Evolutionary conservation across 2,113 vertebrate genomes (phyloP).

Genomic region (Lasiurus cinereus): DNA sequence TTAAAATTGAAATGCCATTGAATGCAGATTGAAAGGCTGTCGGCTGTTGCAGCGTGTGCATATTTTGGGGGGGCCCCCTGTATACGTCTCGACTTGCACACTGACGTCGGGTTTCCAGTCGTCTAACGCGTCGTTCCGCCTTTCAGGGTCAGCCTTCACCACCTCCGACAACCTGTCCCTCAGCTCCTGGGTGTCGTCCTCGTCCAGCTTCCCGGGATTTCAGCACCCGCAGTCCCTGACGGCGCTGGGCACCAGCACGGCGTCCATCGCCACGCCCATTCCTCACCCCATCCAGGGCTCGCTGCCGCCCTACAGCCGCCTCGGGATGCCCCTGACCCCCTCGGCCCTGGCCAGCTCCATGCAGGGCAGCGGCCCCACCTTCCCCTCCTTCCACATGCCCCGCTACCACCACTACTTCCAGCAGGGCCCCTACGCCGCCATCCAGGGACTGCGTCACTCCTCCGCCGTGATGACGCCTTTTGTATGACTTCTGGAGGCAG

Average conservation of each 20-base stretch:
- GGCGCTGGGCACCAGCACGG: conserved; percentile 91
- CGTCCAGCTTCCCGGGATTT: conserved; percentile 96
- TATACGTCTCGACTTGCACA: background rate
- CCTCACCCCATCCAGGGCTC: conserved; percentile 97
- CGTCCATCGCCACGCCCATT: conserved; percentile 92
- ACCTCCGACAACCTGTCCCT: conserved; percentile 97
- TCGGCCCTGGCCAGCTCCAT: conserved; percentile 94
- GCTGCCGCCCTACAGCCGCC: conserved; percentile 94
- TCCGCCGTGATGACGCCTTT: conserved; percentile 99
- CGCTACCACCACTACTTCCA: conserved; percentile 99
- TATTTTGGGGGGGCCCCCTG: too few relatives aligned
- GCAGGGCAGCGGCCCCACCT: conserved; percentile 96
- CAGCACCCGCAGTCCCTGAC: conserved; percentile 96
- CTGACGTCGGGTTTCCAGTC: background rate
- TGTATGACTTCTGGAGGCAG: conserved; percentile 90
- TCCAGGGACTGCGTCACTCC: conserved; percentile 98
- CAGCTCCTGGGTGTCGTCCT: conserved; percentile 97
- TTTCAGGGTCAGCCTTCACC: conserved; percentile 95
- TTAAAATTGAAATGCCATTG: too few relatives aligned
- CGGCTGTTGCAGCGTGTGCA: too few relatives aligned
- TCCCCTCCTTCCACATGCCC: conserved; percentile 99
- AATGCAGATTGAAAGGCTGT: too few relatives aligned
- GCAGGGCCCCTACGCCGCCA: conserved; percentile 98
- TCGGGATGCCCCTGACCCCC: conserved; percentile 96
- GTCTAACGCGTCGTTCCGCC: conserved; percentile 66